These are phyloP conservation scores for Drosophila birchii DNA, from an alignment of 2,888 invertebrate species.

Conservation along the genomic window DNA sequence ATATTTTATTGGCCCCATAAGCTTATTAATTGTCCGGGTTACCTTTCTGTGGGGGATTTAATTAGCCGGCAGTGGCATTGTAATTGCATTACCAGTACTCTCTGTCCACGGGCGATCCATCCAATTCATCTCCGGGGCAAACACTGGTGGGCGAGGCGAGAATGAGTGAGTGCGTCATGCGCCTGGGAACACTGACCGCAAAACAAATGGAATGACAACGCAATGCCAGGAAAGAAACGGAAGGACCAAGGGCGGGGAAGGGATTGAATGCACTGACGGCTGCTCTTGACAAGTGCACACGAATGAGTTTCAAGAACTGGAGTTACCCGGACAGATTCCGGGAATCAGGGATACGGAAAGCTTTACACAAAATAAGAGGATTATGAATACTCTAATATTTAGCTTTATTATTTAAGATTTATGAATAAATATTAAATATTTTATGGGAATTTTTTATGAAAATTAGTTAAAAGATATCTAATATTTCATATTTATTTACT, in stretches of 20 bases:
- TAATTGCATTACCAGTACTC: conserved; percentile 37
- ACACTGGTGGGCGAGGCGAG: background rate
- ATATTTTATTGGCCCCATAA: conserved; percentile 51
- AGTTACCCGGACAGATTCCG: conserved; percentile 20
- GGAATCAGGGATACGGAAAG: background rate
- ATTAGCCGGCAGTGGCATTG: conserved; percentile 37
- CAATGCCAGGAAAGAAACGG: conserved; percentile 14
- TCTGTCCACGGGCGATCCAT: background rate
- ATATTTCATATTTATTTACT: background rate
- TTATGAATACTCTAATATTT: background rate
- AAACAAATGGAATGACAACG: conserved; percentile 18
- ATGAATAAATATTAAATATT: background rate
- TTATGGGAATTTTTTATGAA: background rate
- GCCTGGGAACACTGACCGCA: conserved; percentile 35
- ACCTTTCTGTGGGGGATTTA: conserved; percentile 43
- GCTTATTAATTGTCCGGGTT: conserved; percentile 47
- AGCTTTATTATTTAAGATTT: background rate
- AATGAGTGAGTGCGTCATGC: conserved; percentile 11
- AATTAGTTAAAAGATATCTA: background rate
- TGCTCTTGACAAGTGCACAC: conserved; percentile 51
- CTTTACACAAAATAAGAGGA: background rate
- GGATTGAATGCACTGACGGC: conserved; percentile 20
- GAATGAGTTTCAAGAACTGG: conserved; percentile 46
- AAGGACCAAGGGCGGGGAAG: too few relatives aligned
- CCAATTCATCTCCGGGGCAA: conserved; percentile 8